Evolutionary conservation across 2,113 vertebrate genomes (phyloP).

Genomic region (Steatornis caripensis): DNA sequence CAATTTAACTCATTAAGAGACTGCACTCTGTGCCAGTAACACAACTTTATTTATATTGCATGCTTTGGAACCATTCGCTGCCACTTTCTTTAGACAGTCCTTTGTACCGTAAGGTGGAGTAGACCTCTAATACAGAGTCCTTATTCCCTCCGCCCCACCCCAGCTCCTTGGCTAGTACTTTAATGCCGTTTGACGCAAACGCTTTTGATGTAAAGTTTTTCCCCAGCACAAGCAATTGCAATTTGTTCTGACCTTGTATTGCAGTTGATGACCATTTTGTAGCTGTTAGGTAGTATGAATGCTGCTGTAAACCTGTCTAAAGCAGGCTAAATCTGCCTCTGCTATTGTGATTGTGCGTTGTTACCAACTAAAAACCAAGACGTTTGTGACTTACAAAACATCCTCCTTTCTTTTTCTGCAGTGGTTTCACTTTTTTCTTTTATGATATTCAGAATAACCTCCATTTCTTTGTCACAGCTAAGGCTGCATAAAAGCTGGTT

Average conservation of each 20-base stretch:
- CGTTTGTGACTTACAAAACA: neutral
- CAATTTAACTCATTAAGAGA: neutral
- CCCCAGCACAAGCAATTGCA: neutral
- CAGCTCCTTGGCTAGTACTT: neutral
- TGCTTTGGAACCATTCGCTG: neutral
- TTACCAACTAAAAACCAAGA: neutral
- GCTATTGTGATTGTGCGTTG: neutral
- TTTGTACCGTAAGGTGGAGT: neutral
- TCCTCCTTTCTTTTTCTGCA: neutral
- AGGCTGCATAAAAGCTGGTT: neutral
- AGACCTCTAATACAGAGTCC: neutral
- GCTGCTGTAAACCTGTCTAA: neutral
- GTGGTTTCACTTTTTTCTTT: neutral
- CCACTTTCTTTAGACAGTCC: neutral
- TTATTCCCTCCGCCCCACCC: neutral
- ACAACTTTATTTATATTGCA: neutral
- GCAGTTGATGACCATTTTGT: neutral
- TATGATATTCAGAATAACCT: neutral
- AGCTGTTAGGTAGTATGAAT: neutral
- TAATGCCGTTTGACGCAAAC: neutral
- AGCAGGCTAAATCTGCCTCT: neutral
- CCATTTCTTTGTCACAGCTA: neutral
- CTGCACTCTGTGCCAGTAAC: neutral
- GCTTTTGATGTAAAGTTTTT: neutral
- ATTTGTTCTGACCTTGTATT: neutral